Evolutionary conservation across 2,113 vertebrate genomes (phyloP).

Genomic region (Uropsilus gracilis): DNA sequence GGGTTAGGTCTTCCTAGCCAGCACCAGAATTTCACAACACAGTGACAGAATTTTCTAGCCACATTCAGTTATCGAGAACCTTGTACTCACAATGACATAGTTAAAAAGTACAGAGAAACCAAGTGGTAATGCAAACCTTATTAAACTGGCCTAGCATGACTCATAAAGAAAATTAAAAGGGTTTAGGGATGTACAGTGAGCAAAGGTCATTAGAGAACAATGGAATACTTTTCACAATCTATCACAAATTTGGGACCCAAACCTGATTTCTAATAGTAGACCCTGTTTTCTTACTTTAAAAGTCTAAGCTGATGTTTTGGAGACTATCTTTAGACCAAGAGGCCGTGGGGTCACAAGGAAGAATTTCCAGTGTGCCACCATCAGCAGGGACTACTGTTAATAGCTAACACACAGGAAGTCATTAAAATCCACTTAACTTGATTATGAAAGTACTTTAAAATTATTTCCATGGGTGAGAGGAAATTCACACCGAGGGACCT

Average conservation of each 20-base stretch:
- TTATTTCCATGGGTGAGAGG: not conserved
- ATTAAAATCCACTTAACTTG: not conserved
- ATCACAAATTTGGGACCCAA: not conserved
- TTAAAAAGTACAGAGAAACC: conserved; percentile 56
- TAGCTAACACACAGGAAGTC: not conserved
- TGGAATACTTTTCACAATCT: not conserved
- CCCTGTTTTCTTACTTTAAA: not conserved
- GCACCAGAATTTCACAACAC: not conserved
- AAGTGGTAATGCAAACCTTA: not conserved
- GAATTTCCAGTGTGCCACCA: no score
- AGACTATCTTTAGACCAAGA: accelerated
- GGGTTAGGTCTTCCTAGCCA: not conserved
- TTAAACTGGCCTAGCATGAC: not conserved
- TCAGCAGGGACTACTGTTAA: not conserved
- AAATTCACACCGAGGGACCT: not conserved
- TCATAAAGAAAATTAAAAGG: conserved; percentile 31
- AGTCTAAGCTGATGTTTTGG: no score
- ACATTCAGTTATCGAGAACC: conserved; percentile 6
- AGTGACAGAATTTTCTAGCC: not conserved
- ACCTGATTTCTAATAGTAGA: not conserved
- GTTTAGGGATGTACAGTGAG: not conserved
- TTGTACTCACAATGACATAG: conserved; percentile 31
- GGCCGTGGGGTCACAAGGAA: not conserved
- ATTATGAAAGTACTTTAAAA: not conserved
- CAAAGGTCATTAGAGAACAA: not conserved